Conservation (phyloP, 2,888 invertebrate genomes). For the Diabrotica balteata region DNA sequence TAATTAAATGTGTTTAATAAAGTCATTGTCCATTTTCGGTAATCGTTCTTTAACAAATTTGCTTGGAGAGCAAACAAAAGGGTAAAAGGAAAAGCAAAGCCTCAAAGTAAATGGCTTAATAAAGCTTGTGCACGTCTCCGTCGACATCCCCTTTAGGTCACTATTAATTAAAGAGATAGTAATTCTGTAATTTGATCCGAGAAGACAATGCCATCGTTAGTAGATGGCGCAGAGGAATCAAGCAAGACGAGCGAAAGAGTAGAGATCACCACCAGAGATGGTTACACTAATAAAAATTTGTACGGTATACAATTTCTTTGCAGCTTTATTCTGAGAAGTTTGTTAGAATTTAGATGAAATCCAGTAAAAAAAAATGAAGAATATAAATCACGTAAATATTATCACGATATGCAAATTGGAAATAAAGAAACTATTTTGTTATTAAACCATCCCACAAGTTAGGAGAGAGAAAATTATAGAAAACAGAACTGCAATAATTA, state of each 20-base stretch:
- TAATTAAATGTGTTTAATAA: no score
- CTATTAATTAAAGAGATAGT: constrained; percentile 16
- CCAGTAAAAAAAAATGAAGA: no score
- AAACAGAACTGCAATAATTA: no score
- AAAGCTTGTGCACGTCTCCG: not conserved
- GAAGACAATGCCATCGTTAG: constrained; percentile 18
- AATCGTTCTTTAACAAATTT: not conserved
- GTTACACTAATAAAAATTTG: constrained; percentile 14
- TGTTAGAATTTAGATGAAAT: no score
- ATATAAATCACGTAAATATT: no score
- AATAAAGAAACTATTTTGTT: no score
- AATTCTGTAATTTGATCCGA: constrained; percentile 20
- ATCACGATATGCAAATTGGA: no score
- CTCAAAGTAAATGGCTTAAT: constrained; percentile 8
- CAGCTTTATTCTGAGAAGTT: no score
- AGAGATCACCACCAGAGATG: constrained; percentile 10
- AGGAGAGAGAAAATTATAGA: no score
- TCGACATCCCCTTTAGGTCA: constrained; percentile 4
- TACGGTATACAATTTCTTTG: not conserved
- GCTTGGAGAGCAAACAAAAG: not conserved
- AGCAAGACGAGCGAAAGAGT: constrained; percentile 9
- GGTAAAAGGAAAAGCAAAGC: not conserved
- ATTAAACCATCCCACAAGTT: no score
- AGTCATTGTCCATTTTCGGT: no score
- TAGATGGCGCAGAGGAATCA: constrained; percentile 4